A percentile compares a stretch with the other conserved stretches of the same genome.
Conservation (phyloP, 23 tunicate species). For the Trididemnum miniatum region DNA sequence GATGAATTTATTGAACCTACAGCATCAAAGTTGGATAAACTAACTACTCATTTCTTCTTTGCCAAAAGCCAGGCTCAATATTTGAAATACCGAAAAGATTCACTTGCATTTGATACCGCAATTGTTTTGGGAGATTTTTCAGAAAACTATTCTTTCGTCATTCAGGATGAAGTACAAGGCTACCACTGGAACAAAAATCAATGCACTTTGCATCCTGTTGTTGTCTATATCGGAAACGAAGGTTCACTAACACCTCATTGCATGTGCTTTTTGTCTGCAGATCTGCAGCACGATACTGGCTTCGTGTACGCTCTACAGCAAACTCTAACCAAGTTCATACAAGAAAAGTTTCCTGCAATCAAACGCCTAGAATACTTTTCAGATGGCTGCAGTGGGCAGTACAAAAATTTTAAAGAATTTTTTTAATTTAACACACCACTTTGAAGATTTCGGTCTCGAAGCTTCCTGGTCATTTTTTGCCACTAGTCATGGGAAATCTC, state of each 20-base stretch:
- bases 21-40: no score
- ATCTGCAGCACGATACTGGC: not conserved
- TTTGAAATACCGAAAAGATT: not conserved
- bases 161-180: not conserved
- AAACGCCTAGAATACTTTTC: not conserved
- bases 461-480: slow-evolving; percentile 12
- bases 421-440: not conserved
- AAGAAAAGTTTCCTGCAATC: not conserved
- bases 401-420: not conserved
- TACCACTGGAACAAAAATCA: not conserved
- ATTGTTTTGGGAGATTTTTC: slow-evolving; percentile 7
- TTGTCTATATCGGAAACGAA: not conserved
- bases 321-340: not conserved
- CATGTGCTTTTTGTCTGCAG: not conserved
- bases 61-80: not conserved
- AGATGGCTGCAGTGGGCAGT: no score
- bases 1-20: no score
- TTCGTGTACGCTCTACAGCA: not conserved
- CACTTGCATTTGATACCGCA: not conserved
- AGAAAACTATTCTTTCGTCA: slow-evolving; percentile 11
- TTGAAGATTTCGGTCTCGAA: not conserved
- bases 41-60: no score
- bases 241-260: not conserved
- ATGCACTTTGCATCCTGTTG: not conserved
- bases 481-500: no score